phyloP scores from a whole-genome alignment of 1,140 invertebrate genomes.

The Penaeus vannamei region DNA sequence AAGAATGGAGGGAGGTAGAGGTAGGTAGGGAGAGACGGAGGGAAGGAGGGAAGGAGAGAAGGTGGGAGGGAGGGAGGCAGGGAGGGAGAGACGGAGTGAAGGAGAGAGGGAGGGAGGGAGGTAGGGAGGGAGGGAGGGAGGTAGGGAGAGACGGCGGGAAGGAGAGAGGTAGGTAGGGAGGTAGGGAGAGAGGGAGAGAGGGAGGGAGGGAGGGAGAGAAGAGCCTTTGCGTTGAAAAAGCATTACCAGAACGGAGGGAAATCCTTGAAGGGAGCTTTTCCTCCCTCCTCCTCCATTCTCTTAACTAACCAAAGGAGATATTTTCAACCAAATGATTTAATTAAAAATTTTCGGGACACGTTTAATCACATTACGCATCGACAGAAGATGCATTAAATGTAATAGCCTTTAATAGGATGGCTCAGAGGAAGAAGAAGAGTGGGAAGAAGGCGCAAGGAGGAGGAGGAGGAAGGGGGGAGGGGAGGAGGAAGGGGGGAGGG shows the following conservation, averaged over 20 bases:
- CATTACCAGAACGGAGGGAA: constrained; percentile 33
- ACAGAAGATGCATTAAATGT: constrained; percentile 65
- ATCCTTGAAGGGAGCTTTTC: constrained; percentile 45
- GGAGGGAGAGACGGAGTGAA: not conserved
- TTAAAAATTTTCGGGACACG: constrained; percentile 64
- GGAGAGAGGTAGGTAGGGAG: not conserved
- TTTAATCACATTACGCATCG: constrained; percentile 63
- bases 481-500: not conserved
- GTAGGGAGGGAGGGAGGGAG: not conserved
- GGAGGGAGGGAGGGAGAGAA: constrained; percentile 5
- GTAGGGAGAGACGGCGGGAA: not conserved
- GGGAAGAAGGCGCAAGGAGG: constrained; percentile 2
- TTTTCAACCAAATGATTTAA: constrained; percentile 65
- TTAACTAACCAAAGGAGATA: constrained; percentile 63
- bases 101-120: constrained; percentile 18
- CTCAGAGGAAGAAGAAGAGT: constrained; percentile 34
- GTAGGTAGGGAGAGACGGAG: constrained; percentile 29
- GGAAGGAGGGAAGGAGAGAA: constrained; percentile 27
- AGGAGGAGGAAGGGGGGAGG: not conserved
- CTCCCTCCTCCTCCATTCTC: constrained; percentile 45
- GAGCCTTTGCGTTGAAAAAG: constrained; percentile 31
- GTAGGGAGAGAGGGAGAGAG: not conserved
- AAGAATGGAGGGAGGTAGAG: not conserved
- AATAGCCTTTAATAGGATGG: constrained; percentile 63
- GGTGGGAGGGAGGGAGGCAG: not conserved